phyloP scores from a whole-genome alignment of 2,888 invertebrate species.

The Helicoverpa assulta region DNA sequence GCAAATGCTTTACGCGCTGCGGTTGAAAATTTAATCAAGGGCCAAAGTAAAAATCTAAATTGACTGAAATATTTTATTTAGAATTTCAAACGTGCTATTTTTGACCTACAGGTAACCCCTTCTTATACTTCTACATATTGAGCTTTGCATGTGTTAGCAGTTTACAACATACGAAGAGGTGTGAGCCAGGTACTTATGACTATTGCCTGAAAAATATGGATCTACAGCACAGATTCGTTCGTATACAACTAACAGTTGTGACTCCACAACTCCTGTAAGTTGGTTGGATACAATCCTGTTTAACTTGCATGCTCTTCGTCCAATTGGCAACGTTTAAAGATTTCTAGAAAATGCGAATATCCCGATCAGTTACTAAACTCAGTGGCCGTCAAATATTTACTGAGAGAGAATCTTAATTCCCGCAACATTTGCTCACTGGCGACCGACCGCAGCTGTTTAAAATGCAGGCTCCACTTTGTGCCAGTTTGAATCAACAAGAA shows the following conservation, averaged over 20 bases:
- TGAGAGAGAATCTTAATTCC: constrained; percentile 36
- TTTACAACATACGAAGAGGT: no score
- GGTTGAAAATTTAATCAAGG: constrained; percentile 53
- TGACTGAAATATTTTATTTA: constrained; percentile 36
- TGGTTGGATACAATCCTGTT: no score
- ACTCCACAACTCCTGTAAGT: no score
- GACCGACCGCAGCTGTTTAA: constrained; percentile 53
- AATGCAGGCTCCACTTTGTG: constrained; percentile 44
- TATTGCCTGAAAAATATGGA: no score
- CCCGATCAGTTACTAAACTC: constrained; percentile 26
- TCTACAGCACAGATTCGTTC: no score
- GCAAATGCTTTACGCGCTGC: constrained; percentile 31
- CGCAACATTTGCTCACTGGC: constrained; percentile 34
- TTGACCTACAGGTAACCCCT: neutral
- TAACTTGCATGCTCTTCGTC: neutral
- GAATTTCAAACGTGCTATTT: constrained; percentile 9
- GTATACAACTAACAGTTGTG: no score
- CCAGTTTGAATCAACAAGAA: constrained; percentile 54
- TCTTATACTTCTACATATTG: neutral
- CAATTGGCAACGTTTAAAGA: constrained; percentile 1
- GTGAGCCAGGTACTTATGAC: no score
- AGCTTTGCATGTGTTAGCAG: no score
- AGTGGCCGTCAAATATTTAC: constrained; percentile 47
- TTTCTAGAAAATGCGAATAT: constrained; percentile 27
- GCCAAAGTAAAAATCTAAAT: constrained; percentile 24